Base-by-base conservation (phyloP, 2,888 invertebrate genomes). In the Celastrina argiolus region DNA sequence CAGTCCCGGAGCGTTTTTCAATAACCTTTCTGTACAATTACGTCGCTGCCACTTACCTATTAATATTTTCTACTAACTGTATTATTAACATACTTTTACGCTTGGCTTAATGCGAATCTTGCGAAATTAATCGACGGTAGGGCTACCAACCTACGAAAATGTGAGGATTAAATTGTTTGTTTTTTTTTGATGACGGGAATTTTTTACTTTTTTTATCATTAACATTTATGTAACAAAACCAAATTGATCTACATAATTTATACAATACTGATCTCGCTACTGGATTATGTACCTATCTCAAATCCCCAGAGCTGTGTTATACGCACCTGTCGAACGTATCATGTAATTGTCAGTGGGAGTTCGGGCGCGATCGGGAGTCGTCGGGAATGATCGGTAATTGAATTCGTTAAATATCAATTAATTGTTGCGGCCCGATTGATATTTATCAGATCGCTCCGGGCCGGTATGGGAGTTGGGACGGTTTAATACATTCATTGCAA, bases 381-480 rank as follows among this genome's bases (percentile, higher is more conserved):
- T 78, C 77, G 77, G 85, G 83, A 88, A 85, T 81, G 84, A 80
- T 80, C 81, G 78, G 83, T 85, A 85, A 88, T 88, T 87, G 86
- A 87, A 85, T 77, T 82, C 83, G 81, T 87, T 87, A 85, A 88
- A 87, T 87, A 82, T 82, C 81, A 82, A 87, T 87, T 87, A 84
- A 86, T 83, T 81, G 82, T 79, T 82, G 86, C 83, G 80, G 76
- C 73, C 75, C 77, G 77, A 81, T 81, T 81, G 81, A 81, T 83
- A 84, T 83, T 82, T 82, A 85, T 84, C 81, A 75, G 66, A 42
- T 61, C 42, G 56, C 56, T 26, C n/a, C 56, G 58, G 65, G 42
- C 65, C 12, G n/a, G n/a, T n/a, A 22, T 51, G 22, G 14, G 12
- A 10, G 58, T 26, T 58, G 41, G 65, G 65, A 65, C 65, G 56